Evolutionary conservation across 2,113 vertebrate genomes (phyloP), one percentile per base, ranked within the genome.

Genomic region (Pedetes capensis): DNA sequence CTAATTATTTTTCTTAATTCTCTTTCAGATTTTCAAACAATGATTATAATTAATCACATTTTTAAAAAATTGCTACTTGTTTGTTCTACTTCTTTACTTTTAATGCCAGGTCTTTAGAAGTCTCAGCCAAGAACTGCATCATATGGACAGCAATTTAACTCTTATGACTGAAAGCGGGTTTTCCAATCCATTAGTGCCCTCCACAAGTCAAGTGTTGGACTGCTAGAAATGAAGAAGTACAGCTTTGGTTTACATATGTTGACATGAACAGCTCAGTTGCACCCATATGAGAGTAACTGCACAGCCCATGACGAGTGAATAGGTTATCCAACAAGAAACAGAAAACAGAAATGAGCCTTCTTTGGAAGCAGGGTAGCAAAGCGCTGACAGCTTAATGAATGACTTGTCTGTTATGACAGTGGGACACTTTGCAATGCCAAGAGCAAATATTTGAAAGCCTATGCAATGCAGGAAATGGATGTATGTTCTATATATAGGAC

Each of bases 311-410:
- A 98, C 98, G 98, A 98, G 98, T 98, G 98, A 98, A 96, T 94
- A 96, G 97, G 97, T 97, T 97, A 98, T 98, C 98, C 61, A 79
- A 89, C 90, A 98, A 98, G 98, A 97, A 98, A 97, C 93, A 98
- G 98, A 98, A 98, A 98, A 98, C 96, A 97, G 97, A 97, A 97
- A 97, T 88, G 96, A 98, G 96, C 98, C 98, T 96, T 97, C 97
- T 93, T 88, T 98, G 97, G 97, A 98, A 98, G 98, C 98, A 97
- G 93, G 96, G 96, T 66, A 55, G 97, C 95, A 92, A 98, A 98
- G 98, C 96, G 98, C 98, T 98, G 98, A 99, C 98, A 99, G 98
- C 97, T 98, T 98, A 98, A 99, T 98, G 98, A 98, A 99, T 98
- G 98, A 97, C 98, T 98, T 98, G 98, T 98, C 98, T 98, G 98